A percentile compares a stretch with the other conserved stretches of the same genome.
phyloP scores from a whole-genome alignment of 2,797 vertebrate genomes.

The Tarsius wallacei region DNA sequence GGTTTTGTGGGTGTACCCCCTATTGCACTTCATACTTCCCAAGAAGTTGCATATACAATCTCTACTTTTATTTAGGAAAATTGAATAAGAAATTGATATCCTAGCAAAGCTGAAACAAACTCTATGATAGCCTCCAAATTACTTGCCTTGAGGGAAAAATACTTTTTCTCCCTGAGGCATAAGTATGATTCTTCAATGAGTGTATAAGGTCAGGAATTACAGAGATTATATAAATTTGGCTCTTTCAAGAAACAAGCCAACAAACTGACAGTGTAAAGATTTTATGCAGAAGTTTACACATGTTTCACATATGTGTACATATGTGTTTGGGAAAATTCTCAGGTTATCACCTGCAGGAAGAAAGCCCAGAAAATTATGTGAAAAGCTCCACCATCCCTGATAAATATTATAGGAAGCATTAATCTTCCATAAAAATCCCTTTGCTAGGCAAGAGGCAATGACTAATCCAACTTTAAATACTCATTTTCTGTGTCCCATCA shows the following conservation, averaged over 20 bases:
- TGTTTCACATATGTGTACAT: not conserved
- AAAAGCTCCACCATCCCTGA: slow-evolving; percentile 87
- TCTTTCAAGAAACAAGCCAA: slow-evolving; percentile 53
- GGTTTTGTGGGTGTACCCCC: not conserved
- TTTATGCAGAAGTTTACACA: not conserved
- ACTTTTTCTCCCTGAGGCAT: slow-evolving; percentile 43
- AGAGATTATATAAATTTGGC: slow-evolving; percentile 53
- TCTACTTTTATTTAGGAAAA: slow-evolving; percentile 69
- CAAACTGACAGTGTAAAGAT: not conserved
- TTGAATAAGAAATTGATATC: slow-evolving; percentile 67
- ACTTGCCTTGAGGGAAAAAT: slow-evolving; percentile 54
- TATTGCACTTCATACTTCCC: not conserved
- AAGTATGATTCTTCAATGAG: slow-evolving; percentile 65
- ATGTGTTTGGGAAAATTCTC: not conserved
- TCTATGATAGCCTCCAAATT: slow-evolving; percentile 37
- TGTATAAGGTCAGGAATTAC: slow-evolving; percentile 62
- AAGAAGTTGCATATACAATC: not conserved
- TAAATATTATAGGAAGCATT: slow-evolving; percentile 90
- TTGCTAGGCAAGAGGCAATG: slow-evolving; percentile 84
- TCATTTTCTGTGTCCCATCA: not conserved
- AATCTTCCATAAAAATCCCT: slow-evolving; percentile 89
- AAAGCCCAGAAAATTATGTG: slow-evolving; percentile 88
- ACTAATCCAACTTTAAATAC: not conserved
- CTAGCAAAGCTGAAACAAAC: slow-evolving; percentile 59
- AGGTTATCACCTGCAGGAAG: slow-evolving; percentile 73